Percentiles rank a stretch among this genome's conserved stretches.
These are phyloP conservation scores for Rhabditoides inermis DNA, from an alignment of 2,888 invertebrate species.

Conservation along the genomic window DNA sequence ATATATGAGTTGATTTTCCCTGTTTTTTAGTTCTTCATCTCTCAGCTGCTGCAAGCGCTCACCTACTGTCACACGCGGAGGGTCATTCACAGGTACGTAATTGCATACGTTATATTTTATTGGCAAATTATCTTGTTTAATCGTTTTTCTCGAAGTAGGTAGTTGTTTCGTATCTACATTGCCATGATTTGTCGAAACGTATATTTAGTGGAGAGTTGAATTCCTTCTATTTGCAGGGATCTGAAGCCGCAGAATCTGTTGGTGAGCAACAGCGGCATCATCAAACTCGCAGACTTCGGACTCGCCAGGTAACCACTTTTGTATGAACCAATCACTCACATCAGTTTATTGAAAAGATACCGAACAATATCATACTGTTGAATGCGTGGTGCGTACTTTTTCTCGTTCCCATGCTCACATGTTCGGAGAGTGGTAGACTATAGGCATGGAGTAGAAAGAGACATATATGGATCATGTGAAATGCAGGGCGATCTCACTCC, in stretches of 20 bases:
- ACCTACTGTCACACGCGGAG: conserved; percentile 43
- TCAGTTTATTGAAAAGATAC: too few species aligned
- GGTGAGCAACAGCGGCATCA: conserved; percentile 74
- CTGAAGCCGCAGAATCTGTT: conserved; percentile 79
- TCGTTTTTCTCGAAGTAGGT: too few species aligned
- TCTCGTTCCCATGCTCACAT: too few species aligned
- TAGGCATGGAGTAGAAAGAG: too few species aligned
- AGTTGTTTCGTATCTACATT: too few species aligned
- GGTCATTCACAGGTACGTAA: conserved; percentile 30
- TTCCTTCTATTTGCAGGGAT: conserved; percentile 27
- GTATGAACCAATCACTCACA: too few species aligned
- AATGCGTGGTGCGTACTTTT: too few species aligned
- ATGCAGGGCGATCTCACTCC: conserved; percentile 58
- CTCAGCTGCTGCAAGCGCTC: conserved; percentile 44
- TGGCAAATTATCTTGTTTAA: not conserved
- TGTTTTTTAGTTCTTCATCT: conserved; percentile 39
- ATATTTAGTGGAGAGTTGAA: not conserved
- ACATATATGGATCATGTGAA: too few species aligned
- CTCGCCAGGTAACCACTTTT: conserved; percentile 66
- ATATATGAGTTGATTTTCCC: too few species aligned
- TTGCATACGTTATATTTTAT: conserved; percentile 63
- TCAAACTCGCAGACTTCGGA: conserved; percentile 96
- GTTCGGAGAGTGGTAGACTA: too few species aligned
- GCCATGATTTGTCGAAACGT: too few species aligned
- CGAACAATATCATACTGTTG: too few species aligned